Evolutionary conservation across 2,797 vertebrate species (phyloP), one percentile per base, ranked within the genome.

Genomic region (Fundulus diaphanus): DNA sequence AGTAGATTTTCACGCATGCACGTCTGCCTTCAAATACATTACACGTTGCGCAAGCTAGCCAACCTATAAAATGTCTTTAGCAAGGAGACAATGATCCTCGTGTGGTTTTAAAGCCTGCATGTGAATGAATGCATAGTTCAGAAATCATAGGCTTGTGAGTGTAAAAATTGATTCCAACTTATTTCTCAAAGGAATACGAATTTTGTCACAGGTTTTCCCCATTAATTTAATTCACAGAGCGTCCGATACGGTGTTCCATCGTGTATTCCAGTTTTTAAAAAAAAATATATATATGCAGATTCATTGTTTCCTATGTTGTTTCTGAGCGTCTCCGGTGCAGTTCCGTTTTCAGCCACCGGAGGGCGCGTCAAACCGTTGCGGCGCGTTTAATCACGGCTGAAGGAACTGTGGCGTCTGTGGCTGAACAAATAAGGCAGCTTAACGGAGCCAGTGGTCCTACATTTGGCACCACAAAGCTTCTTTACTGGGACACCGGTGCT

Each of bases 391-490:
- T 86, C 80, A 73, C 77, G 27, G 77, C 54, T 65, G 49, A 79
- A 74, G 76, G 52, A 40, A 70, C 66, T 81, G 82, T 42, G 61
- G 71, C 82, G 74, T 89, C 82, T 86, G 82, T 84, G 83, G 82
- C 75, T 85, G 84, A 90, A 83, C 78, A 93, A 92, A 95, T 94
- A 86, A 93, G 90, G 80, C 85, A 86, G 90, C 63, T 94, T 93
- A 92, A 85, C 57, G 80, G 85, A 91, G 76, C 84, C 88, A 89
- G 87, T 90, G 87, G 87, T 84, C 90, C 83, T 82, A 87, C 91
- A 90, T 90, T 90, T 90, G 89, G 84, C 83, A 78, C 71, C 71
- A 85, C 85, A 91, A 93, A 94, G 88, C 91, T 90, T 65, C 90
- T 95, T 94, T 92, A 81, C 85, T 89, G 84, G 91, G 90, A 92